Base-by-base conservation (phyloP, 1,140 invertebrate species). In the Meloidogyne floridensis region DNA sequence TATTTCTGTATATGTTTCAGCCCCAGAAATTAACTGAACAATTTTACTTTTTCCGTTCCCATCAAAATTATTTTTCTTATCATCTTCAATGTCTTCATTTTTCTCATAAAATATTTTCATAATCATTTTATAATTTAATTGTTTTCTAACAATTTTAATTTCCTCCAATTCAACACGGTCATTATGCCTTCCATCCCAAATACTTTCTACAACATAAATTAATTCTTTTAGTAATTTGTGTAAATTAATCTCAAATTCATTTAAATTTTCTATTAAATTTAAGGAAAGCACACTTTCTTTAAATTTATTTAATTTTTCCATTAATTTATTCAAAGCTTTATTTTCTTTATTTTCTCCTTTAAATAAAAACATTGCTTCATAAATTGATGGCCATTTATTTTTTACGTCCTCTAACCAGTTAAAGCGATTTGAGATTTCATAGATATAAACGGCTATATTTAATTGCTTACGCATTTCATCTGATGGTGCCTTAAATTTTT, bases 181-280 rank as follows among this genome's bases (percentile, higher is more conserved):
- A 65, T 65, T 65, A 65, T n/a, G 15, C 2, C 59, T 3, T 18
- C 59, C 59, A 65, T 65, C 59, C 59, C 59, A 65, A 65, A 65
- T 65, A 65, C 59, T 15, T 65, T 65, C 59, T 3, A 65, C n/a
- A 13, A 65, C 59, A 65, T 65, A 65, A 65, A 65, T 65, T 65
- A 65, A 65, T 65, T 65, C 59, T n/a, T 65, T 65, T 65, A 65
- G n/a, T 65, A 65, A 65, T n/a, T 65, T 65, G n/a, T 13, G n/a
- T 65, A 65, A 65, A 65, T 65, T n/a, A 65, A 65, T 65, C 7
- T 65, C 59, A 65, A 65, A 65, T 65, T 65, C n/a, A 65, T 65
- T 65, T 65, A 65, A n/a, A 65, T 65, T 18, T 65, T 65, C 59
- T 6, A 65, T 65, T 65, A n/a, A 13, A 65, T 65, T 65, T 65